Percentiles rank a stretch among this genome's conserved stretches.
phyloP scores from a whole-genome alignment of 2,888 invertebrate genomes.

The Melanophora roralis region DNA sequence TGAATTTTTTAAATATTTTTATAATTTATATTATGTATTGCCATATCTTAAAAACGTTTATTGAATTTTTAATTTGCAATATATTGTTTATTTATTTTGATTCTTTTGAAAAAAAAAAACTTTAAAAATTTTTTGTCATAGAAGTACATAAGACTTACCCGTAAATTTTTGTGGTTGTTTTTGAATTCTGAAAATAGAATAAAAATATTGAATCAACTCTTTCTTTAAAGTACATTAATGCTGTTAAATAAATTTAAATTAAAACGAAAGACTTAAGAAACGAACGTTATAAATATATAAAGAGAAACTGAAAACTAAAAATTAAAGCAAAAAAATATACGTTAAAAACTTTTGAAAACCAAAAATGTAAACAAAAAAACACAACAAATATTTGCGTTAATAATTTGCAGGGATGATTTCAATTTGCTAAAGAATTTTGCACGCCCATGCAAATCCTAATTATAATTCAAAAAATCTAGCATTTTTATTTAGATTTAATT shows the following conservation, averaged over 20 bases:
- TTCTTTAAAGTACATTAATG: not conserved
- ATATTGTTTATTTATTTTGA: not conserved
- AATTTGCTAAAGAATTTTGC: not conserved
- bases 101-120: not conserved
- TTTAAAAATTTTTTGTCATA: not conserved
- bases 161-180: not conserved
- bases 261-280: not conserved
- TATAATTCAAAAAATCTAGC: not conserved
- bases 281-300: not conserved
- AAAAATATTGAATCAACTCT: not conserved
- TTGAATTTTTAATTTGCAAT: constrained; percentile 46
- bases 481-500: not conserved
- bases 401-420: not conserved
- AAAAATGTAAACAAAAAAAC: not conserved
- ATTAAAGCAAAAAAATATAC: not conserved
- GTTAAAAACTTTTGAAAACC: not conserved
- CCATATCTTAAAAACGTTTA: constrained; percentile 34
- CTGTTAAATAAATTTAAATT: not conserved
- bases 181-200: constrained; percentile 36
- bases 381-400: not conserved
- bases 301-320: not conserved
- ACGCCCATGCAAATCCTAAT: not conserved
- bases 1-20: constrained; percentile 43
- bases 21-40: constrained; percentile 43
- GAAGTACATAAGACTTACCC: constrained; percentile 30